Evolutionary conservation across 2,113 vertebrate species (phyloP).

Genomic region (Onychostoma macrolepis): DNA sequence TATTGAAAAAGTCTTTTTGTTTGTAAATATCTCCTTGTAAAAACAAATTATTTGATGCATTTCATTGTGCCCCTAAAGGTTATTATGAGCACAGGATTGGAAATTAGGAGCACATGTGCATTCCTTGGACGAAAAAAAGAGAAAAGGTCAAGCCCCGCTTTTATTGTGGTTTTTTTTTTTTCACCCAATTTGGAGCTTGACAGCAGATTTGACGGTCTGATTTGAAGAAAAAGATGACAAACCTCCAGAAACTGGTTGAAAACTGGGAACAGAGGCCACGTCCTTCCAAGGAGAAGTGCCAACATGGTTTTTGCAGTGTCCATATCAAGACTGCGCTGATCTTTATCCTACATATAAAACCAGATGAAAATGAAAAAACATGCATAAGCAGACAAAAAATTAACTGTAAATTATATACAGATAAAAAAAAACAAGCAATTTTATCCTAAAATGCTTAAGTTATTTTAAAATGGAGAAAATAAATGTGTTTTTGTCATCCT

Average conservation of each 20-base stretch:
- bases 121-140: no score
- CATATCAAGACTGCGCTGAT: conserved; percentile 95
- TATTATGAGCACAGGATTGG: no score
- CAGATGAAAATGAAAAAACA: neutral
- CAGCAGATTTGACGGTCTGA: neutral
- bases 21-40: no score
- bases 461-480: neutral
- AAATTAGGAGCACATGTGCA: no score
- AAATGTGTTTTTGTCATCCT: neutral
- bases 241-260: conserved; percentile 96
- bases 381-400: neutral
- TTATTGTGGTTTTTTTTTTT: no score
- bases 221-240: conserved; percentile 46
- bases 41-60: no score
- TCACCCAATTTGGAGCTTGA: neutral
- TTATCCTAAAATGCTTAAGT: neutral
- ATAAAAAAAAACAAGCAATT: neutral
- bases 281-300: conserved; percentile 89
- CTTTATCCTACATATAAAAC: conserved; percentile 82
- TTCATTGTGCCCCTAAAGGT: no score
- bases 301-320: conserved; percentile 96
- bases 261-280: conserved; percentile 92
- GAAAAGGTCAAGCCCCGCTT: no score
- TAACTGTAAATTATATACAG: neutral
- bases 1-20: no score